Evolutionary conservation across 1,140 invertebrate genomes (phyloP).

Genomic region (Apis cerana): DNA sequence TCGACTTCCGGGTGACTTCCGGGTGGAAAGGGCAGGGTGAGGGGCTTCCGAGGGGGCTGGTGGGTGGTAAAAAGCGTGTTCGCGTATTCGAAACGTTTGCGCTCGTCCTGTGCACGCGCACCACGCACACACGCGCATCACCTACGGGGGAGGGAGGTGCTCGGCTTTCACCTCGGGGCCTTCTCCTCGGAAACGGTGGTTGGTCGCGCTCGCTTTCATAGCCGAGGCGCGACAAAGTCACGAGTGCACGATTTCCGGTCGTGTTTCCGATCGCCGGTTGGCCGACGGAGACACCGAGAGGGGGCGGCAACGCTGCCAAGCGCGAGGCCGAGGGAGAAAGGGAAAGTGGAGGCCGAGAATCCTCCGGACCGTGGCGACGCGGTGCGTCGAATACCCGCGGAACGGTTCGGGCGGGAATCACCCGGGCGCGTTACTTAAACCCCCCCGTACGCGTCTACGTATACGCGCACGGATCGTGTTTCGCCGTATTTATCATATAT

Average conservation of each 20-base stretch:
- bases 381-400: slow-evolving; percentile 34
- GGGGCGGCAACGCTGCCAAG: no score
- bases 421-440: no score
- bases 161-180: slow-evolving; percentile 11
- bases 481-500: slow-evolving; percentile 45
- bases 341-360: slow-evolving; percentile 24
- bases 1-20: slow-evolving; percentile 48
- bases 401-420: slow-evolving; percentile 42
- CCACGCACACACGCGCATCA: not conserved
- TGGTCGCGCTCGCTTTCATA: slow-evolving; percentile 43
- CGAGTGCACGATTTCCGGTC: slow-evolving; percentile 22
- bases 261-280: not conserved
- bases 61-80: slow-evolving; percentile 3
- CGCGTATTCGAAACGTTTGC: slow-evolving; percentile 34
- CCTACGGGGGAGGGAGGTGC: not conserved
- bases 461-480: slow-evolving; percentile 29
- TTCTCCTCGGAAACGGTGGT: slow-evolving; percentile 14
- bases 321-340: not conserved
- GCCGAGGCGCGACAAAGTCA: not conserved
- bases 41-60: slow-evolving; percentile 24
- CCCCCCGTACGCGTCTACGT: no score
- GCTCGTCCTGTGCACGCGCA: slow-evolving; percentile 20
- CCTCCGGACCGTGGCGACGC: slow-evolving; percentile 28
- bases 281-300: not conserved
- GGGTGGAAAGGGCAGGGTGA: slow-evolving; percentile 36